Conservation (phyloP, 2,113 vertebrate species). For the Clupea harengus region DNA sequence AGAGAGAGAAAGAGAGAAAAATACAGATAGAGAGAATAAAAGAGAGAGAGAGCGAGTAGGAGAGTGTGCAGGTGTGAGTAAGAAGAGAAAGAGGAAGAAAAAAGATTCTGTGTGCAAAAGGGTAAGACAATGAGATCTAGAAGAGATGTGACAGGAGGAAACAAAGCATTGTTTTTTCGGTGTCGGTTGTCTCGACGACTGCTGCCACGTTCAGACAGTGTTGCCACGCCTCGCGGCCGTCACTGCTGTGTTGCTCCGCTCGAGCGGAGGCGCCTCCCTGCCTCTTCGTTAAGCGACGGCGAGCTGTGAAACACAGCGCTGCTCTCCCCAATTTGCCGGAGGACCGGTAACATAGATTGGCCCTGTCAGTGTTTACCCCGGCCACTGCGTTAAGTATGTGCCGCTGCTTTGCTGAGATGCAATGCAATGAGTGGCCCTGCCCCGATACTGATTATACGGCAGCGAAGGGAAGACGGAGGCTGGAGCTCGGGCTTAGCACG, state of each 20-base stretch:
- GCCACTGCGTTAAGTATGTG: constrained; percentile 59
- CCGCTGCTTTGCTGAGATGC: constrained; percentile 40
- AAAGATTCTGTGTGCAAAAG: background rate
- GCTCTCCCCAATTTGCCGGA: constrained; percentile 64
- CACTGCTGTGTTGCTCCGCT: background rate
- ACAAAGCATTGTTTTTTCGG: background rate
- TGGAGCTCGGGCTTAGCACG: background rate
- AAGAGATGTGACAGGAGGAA: background rate
- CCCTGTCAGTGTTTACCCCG: constrained; percentile 64
- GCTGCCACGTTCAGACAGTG: background rate
- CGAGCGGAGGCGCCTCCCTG: background rate
- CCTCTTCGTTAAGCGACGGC: constrained; percentile 48
- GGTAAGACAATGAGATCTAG: background rate
- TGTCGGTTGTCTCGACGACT: background rate
- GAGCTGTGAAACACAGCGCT: constrained; percentile 36
- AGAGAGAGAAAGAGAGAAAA: background rate
- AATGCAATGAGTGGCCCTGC: background rate
- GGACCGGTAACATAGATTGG: constrained; percentile 62
- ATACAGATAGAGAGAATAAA: background rate
- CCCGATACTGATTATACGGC: background rate
- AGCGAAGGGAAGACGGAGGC: background rate
- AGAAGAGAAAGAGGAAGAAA: no score
- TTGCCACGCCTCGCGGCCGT: background rate
- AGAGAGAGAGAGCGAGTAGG: no score
- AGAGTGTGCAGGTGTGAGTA: no score